phyloP scores from a whole-genome alignment of 2,888 invertebrate genomes.

The Pecten maximus region DNA sequence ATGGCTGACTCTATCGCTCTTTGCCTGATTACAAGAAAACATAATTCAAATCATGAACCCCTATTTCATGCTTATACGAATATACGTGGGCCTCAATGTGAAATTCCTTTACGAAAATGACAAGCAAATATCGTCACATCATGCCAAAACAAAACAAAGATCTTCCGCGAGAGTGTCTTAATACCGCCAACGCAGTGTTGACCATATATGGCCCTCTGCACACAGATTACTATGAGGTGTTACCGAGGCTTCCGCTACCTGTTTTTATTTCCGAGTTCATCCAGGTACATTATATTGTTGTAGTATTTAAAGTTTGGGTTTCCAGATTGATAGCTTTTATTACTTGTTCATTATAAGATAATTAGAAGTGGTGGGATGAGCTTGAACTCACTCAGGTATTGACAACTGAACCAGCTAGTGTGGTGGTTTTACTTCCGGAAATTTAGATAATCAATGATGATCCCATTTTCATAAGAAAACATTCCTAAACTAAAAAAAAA shows the following conservation, averaged over 20 bases:
- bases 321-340: not conserved
- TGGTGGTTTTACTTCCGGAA: constrained; percentile 3
- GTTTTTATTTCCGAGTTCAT: not conserved
- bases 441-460: not conserved
- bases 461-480: not conserved
- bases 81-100: constrained; percentile 18
- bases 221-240: not conserved
- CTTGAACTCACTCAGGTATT: not conserved
- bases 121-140: constrained; percentile 19
- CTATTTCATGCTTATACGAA: constrained; percentile 30
- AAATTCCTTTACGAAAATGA: constrained; percentile 21
- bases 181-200: not conserved
- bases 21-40: not conserved
- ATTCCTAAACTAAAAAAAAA: too few relatives aligned
- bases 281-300: not conserved
- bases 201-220: not conserved
- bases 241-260: not conserved
- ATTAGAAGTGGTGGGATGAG: not conserved
- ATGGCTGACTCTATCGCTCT: not conserved
- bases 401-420: not conserved
- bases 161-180: not conserved
- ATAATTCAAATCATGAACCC: not conserved
- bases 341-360: not conserved
- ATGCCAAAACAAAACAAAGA: not conserved
- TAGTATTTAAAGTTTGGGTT: constrained; percentile 24